Evolutionary conservation across 2,113 vertebrate species (phyloP).

Genomic region (Saccopteryx bilineata): DNA sequence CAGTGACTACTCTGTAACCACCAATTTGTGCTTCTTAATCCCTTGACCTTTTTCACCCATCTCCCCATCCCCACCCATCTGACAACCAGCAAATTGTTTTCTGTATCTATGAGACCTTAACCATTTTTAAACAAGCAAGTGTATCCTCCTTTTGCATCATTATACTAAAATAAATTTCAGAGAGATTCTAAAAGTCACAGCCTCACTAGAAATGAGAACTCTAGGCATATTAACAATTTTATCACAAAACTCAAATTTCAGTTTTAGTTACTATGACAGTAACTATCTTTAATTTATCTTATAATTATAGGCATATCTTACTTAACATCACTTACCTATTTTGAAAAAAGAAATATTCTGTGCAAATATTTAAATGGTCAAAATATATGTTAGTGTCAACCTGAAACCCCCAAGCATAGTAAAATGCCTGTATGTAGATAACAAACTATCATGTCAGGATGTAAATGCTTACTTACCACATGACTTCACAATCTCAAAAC

Average conservation of each 20-base stretch:
- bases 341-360: background rate
- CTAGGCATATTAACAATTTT: background rate
- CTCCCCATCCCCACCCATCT: no score
- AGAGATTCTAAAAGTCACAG: background rate
- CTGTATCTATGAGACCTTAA: background rate
- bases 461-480: background rate
- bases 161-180: background rate
- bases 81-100: no score
- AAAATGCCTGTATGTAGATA: background rate
- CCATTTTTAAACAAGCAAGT: background rate
- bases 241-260: background rate
- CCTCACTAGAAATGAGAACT: background rate
- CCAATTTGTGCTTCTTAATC: no score
- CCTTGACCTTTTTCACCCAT: no score
- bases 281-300: background rate
- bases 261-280: background rate
- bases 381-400: background rate
- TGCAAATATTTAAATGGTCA: slow-evolving; percentile 2
- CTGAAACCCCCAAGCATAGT: background rate
- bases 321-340: background rate
- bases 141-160: no score
- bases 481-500: background rate
- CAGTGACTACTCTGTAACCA: no score
- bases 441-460: background rate
- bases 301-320: background rate